Base-by-base conservation (phyloP, 2,888 invertebrate genomes). In the Melanophora roralis region DNA sequence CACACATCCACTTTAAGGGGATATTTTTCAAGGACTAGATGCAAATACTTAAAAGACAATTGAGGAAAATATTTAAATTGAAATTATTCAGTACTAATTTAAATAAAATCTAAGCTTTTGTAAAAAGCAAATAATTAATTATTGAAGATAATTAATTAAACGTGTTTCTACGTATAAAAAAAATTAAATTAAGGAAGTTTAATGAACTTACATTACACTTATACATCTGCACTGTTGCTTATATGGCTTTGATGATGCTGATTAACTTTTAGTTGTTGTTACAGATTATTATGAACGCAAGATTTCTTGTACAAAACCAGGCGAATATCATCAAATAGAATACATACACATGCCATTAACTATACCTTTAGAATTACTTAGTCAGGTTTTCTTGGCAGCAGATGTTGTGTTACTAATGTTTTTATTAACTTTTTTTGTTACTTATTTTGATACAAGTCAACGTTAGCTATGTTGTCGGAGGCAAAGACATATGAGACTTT, bases 201-300 rank as follows among this genome's bases (percentile, higher is more conserved):
- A 68, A 45, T 43, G 43, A 19, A 74, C 74, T 74, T 59, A 74
- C 74, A 67, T 74, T 74, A 67, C 16, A 19, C 51, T n/a, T n/a
- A n/a, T n/a, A n/a, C n/a, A n/a, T n/a, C n/a, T n/a, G n/a, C n/a
- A 38, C 40, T 67, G 65, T 51, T 67, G 65, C 43, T 23, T 40
- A 51, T 21, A 43, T 32, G n/a, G 21, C 4, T 36, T 47, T 19
- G n/a, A 36, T 14, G 21, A n/a, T 23, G 40, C 2, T 57, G 6
- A n/a, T 36, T 9, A 7, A 27, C 2, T 55, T 34, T 27, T 32
- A 49, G 40, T 14, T 19, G 11, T 47, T 47, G 21, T 55, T 55
- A 21, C n/a, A 55, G 68, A 45, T 68, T 55, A 21, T 19, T 38
- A 40, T 12, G 14, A 23, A 16, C 9, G 11, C 14, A 36, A 36